Evolutionary conservation across 2,113 vertebrate genomes (phyloP).

Genomic region (Gnathonemus echidnorhynchus): DNA sequence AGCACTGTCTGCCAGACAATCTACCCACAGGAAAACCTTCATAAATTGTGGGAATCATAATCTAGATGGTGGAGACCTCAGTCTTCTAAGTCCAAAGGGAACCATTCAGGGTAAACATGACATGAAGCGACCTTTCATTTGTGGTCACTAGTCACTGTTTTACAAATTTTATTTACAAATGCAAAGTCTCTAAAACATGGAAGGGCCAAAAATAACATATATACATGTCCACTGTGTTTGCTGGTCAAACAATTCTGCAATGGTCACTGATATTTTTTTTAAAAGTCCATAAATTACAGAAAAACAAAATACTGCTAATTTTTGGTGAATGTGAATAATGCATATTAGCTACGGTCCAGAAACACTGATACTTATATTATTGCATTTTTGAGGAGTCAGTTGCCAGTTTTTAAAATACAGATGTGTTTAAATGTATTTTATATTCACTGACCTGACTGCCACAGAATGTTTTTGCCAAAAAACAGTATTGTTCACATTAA

Average conservation of each 20-base stretch:
- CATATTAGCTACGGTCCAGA: background rate
- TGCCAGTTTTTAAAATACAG: background rate
- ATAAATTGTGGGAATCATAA: background rate
- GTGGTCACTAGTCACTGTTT: background rate
- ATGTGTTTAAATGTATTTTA: background rate
- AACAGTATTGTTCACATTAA: background rate
- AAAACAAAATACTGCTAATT: background rate
- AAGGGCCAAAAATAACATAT: background rate
- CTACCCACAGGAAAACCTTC: background rate
- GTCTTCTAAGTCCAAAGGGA: background rate
- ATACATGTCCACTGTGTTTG: background rate
- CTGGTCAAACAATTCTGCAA: background rate
- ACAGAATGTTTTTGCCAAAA: background rate
- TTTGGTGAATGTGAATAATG: background rate
- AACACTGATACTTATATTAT: background rate
- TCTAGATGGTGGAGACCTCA: background rate
- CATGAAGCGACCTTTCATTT: background rate
- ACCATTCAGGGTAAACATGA: background rate
- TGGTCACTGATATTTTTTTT: background rate
- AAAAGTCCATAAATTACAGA: background rate
- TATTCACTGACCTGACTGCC: background rate
- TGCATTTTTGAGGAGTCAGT: background rate
- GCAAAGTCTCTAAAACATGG: background rate
- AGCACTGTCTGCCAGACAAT: background rate
- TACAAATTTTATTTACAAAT: constrained; percentile 3